These are phyloP conservation scores for Palythoa caribaeorum DNA, from an alignment of 92 coral and sea anemone genomes.

Conservation along the genomic window DNA sequence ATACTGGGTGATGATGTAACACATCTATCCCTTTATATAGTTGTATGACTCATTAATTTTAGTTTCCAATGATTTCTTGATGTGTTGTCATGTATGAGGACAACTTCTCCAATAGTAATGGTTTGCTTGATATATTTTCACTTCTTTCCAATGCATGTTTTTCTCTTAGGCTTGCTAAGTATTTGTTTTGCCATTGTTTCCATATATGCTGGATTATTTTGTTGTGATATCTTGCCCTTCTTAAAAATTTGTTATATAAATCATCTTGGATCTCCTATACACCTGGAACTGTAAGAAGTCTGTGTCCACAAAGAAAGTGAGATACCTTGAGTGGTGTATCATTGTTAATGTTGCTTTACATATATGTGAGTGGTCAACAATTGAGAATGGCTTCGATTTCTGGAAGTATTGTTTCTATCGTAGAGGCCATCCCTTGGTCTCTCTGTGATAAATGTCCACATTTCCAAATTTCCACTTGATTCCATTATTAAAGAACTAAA, in stretches of 20 bases:
- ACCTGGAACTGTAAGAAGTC: slow-evolving; percentile 41
- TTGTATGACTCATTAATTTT: slow-evolving; percentile 42
- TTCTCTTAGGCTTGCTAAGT: slow-evolving; percentile 43
- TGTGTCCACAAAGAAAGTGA: slow-evolving; percentile 41
- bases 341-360: slow-evolving; percentile 22
- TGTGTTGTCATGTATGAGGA: slow-evolving; percentile 47
- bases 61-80: slow-evolving; percentile 52
- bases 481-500: too few relatives aligned
- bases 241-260: slow-evolving; percentile 12
- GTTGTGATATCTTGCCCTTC: slow-evolving; percentile 36
- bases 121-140: background rate
- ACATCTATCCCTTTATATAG: slow-evolving; percentile 31
- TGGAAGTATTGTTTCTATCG: slow-evolving; percentile 1
- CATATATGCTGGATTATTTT: slow-evolving; percentile 23
- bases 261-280: slow-evolving; percentile 7
- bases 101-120: slow-evolving; percentile 51
- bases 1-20: too few relatives aligned
- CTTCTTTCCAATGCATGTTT: slow-evolving; percentile 9
- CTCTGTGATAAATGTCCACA: too few relatives aligned
- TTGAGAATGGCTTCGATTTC: slow-evolving; percentile 40
- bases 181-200: slow-evolving; percentile 37
- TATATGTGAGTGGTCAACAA: slow-evolving; percentile 36
- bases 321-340: background rate
- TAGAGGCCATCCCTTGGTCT: too few relatives aligned
- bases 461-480: too few relatives aligned